Evolutionary conservation across 1,140 invertebrate genomes (phyloP).

Genomic region (Drosophila bipectinata): DNA sequence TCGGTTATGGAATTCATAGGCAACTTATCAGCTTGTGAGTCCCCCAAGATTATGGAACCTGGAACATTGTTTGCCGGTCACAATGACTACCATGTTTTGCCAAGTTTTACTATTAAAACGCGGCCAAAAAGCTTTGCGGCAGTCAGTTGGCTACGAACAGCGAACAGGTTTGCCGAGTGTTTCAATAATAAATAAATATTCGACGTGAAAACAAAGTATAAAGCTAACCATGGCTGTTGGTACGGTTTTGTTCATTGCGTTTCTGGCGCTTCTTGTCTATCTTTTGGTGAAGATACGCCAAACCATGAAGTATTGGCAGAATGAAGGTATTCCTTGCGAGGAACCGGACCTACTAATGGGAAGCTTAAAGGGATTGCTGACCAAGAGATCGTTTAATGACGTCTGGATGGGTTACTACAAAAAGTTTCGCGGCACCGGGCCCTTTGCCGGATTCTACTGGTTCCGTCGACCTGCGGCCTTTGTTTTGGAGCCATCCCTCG

Average conservation of each 20-base stretch:
- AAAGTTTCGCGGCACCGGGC: constrained; percentile 69
- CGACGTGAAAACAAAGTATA: background rate
- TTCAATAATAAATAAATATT: background rate
- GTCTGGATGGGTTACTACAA: constrained; percentile 66
- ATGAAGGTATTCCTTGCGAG: constrained; percentile 82
- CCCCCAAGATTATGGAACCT: background rate
- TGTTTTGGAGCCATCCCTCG: constrained; percentile 85
- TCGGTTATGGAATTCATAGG: background rate
- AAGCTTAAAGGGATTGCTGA: constrained; percentile 55
- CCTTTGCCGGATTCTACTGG: constrained; percentile 82
- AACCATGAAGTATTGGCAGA: constrained; percentile 79
- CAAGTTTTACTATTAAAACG: background rate
- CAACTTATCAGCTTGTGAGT: background rate
- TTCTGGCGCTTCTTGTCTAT: constrained; percentile 40
- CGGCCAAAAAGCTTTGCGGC: background rate
- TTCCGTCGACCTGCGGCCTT: constrained; percentile 84
- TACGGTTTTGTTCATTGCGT: constrained; percentile 29
- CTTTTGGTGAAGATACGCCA: constrained; percentile 25
- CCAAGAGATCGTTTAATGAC: constrained; percentile 36
- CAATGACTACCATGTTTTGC: constrained; percentile 14
- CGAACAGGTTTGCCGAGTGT: background rate
- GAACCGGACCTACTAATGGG: constrained; percentile 75
- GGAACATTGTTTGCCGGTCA: constrained; percentile 21
- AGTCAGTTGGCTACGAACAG: background rate
- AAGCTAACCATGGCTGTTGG: constrained; percentile 33